Evolutionary conservation across 2,888 invertebrate species (phyloP).

Genomic region (Lepetodrilus schrolli): DNA sequence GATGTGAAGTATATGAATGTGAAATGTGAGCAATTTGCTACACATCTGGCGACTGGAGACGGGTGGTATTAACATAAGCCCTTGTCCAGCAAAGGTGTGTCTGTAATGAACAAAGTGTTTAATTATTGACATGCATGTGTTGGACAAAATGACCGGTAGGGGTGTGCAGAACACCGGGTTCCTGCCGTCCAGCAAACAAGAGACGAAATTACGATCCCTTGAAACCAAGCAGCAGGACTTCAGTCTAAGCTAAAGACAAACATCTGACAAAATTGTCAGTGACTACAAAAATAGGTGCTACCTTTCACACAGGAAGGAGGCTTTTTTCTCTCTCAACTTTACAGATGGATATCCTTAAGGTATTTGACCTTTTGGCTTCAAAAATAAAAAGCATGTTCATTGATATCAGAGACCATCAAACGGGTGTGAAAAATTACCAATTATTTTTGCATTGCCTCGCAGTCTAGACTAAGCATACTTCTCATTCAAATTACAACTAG

Average conservation of each 20-base stretch:
- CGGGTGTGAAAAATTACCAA: no score
- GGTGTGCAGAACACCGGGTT: neutral
- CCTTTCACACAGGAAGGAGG: slow-evolving; percentile 12
- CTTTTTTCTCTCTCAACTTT: neutral
- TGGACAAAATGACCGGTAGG: neutral
- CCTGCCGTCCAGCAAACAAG: neutral
- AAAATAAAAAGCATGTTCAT: neutral
- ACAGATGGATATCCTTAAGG: neutral
- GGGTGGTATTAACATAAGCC: no score
- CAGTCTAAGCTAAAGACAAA: neutral
- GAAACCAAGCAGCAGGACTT: neutral
- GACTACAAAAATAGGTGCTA: neutral
- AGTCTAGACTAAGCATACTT: neutral
- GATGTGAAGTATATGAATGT: no score
- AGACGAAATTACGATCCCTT: neutral
- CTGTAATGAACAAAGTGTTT: neutral
- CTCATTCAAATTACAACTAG: no score
- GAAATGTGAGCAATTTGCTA: no score
- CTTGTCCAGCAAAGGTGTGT: neutral
- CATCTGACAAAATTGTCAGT: neutral
- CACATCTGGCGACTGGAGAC: no score
- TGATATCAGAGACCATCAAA: neutral
- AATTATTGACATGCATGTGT: neutral
- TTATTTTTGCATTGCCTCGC: no score
- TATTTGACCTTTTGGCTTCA: neutral